A percentile compares a stretch with the other conserved stretches of the same genome.
Evolutionary conservation across 2,888 invertebrate genomes (phyloP).

Genomic region (Drosophila hamatofila): DNA sequence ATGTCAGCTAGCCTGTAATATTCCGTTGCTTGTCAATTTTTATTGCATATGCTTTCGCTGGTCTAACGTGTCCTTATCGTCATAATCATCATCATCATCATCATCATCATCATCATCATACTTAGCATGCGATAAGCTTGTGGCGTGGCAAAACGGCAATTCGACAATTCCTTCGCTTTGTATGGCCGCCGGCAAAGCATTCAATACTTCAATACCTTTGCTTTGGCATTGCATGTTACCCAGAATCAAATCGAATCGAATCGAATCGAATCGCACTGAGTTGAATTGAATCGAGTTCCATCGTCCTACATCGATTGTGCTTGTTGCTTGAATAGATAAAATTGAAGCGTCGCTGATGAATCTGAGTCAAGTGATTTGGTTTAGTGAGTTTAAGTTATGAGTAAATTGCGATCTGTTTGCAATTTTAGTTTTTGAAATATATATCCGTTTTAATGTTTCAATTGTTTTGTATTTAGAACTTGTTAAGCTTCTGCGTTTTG

Average conservation of each 20-base stretch:
- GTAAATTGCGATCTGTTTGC: background rate
- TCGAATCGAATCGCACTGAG: conserved; percentile 5
- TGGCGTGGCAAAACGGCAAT: conserved; percentile 19
- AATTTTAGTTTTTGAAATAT: background rate
- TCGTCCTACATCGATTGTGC: conserved; percentile 8
- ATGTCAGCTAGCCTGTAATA: conserved; percentile 30
- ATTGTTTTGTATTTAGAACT: background rate
- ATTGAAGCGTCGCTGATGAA: background rate
- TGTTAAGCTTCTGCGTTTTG: background rate
- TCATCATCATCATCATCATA: conserved; percentile 26
- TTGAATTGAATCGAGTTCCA: conserved; percentile 13
- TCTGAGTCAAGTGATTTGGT: background rate
- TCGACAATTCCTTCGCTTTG: conserved; percentile 24
- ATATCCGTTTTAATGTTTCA: background rate
- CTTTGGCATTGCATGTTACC: conserved; percentile 34
- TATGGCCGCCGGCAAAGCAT: conserved; percentile 51
- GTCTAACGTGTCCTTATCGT: conserved; percentile 30
- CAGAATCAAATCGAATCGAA: conserved; percentile 19
- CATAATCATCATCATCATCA: conserved; percentile 19
- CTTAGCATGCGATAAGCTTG: conserved; percentile 24
- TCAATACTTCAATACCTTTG: conserved; percentile 61
- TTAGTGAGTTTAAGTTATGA: background rate
- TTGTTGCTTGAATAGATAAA: background rate
- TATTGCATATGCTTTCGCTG: conserved; percentile 46
- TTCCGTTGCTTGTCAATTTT: conserved; percentile 65